Evolutionary conservation across 2,888 invertebrate genomes (phyloP).

Genomic region (Gibbula magus): DNA sequence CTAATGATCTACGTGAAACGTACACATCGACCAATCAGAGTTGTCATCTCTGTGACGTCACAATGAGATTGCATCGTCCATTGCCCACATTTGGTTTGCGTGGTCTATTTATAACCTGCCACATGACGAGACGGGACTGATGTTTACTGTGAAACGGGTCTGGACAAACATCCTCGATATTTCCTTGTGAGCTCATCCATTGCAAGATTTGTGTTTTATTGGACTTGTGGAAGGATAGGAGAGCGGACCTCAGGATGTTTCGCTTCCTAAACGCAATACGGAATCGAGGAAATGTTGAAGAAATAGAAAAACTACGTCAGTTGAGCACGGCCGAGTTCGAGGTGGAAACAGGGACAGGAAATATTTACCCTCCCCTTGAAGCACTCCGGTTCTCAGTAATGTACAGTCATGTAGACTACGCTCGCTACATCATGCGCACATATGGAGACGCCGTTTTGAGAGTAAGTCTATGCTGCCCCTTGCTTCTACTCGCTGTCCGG

Average conservation of each 20-base stretch:
- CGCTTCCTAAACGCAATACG: constrained; percentile 6
- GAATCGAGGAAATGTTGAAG: constrained; percentile 8
- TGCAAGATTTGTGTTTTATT: not conserved
- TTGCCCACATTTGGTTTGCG: not conserved
- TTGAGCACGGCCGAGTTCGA: not conserved
- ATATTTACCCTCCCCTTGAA: constrained; percentile 18
- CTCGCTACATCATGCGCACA: not conserved
- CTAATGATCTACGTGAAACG: no score
- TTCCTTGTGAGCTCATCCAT: not conserved
- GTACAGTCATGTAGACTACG: constrained; percentile 26
- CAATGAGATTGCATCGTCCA: not conserved
- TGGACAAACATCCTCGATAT: not conserved
- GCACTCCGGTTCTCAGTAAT: constrained; percentile 23
- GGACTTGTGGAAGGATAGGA: not conserved
- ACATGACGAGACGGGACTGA: not conserved
- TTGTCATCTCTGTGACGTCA: not conserved
- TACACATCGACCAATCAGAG: not conserved
- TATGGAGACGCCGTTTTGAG: not conserved
- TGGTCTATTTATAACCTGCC: not conserved
- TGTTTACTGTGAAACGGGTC: not conserved
- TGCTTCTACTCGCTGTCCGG: constrained; percentile 19
- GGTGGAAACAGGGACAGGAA: not conserved
- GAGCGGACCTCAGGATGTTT: not conserved
- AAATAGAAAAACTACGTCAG: constrained; percentile 1
- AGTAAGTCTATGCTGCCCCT: constrained; percentile 16